Evolutionary conservation across 2,888 invertebrate genomes (phyloP).

Genomic region (Diabrotica balteata): DNA sequence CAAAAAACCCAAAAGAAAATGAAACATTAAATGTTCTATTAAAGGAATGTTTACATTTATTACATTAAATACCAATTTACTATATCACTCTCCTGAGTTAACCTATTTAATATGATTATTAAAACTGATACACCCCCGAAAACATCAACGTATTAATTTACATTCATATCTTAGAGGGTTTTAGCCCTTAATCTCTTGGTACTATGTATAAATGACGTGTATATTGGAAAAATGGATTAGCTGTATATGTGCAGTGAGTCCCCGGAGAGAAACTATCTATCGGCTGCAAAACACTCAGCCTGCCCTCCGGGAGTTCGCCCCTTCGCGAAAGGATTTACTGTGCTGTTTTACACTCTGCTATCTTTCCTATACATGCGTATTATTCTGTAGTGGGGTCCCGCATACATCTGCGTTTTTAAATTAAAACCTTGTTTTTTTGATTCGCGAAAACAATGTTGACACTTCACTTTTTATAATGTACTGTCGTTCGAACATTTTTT

Average conservation of each 20-base stretch:
- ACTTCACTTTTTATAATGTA: constrained; percentile 30
- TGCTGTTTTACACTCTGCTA: constrained; percentile 42
- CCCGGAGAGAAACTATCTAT: constrained; percentile 59
- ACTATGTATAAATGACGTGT: constrained; percentile 59
- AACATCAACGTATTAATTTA: constrained; percentile 39
- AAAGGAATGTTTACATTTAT: no score
- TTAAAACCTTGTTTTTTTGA: constrained; percentile 29
- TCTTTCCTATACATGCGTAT: constrained; percentile 39
- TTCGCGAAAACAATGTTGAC: constrained; percentile 23
- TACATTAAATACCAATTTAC: no score
- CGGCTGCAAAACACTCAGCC: constrained; percentile 55
- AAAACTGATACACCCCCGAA: constrained; percentile 31
- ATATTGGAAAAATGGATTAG: constrained; percentile 60
- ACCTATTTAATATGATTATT: constrained; percentile 20
- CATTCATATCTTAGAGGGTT: constrained; percentile 45
- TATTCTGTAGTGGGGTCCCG: constrained; percentile 19
- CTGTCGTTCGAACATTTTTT: constrained; percentile 13
- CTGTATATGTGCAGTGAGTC: constrained; percentile 49
- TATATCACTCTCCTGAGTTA: neutral
- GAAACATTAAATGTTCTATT: no score
- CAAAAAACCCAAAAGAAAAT: no score
- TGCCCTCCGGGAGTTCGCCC: constrained; percentile 48
- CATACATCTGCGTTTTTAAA: constrained; percentile 36
- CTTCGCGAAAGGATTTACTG: constrained; percentile 40
- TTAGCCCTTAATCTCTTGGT: constrained; percentile 51